Evolutionary conservation across 2,888 invertebrate genomes (phyloP), one percentile per base, ranked within the genome.

Genomic region (Sphecodes monilicornis): DNA sequence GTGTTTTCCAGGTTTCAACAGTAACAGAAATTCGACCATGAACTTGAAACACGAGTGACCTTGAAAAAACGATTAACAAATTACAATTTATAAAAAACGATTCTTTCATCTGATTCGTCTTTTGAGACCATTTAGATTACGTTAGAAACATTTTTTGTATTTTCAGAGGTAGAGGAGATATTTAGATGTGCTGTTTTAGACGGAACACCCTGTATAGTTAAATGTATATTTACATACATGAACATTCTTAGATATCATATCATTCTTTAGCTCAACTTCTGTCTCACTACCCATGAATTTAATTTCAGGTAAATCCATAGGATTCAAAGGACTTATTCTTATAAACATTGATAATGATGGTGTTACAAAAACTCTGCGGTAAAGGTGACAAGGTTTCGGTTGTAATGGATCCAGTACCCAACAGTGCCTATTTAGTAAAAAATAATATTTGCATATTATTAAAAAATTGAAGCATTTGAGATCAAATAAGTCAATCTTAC

Each of bases 361-460:
- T n/a, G 92, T 92, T 64, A 94, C 83, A 75, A 93, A 91, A 85
- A 95, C 91, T 83, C 93, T 88, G 73, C 95, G 88, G 78, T 94
- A 93, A 11, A 94, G 86, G 83, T 95, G 94, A 75, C 90, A 91
- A 13, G 93, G 93, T 80, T 93, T 93, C 73, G 94, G 93, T 72
- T 89, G 50, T 0, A 89, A 72, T 72, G 95, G 95, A 88, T 94
- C 94, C 29, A 93, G 84, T n/a, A 95, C 90, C 87, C 92, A 92
- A 66, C 94, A 94, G n/a, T 91, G 89, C 54, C 94, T 94, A 75
- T 66, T 89, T 79, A 82, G 46, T 79, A 68, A 32, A 77, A 75
- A 69, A 74, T 46, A 64, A 84, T 5, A 78, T 1, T 68, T 36
- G 41, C 26, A 18, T 13, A 68, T 71, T 36, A 4, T 41, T 68